phyloP scores from a whole-genome alignment of 1,140 invertebrate species.

The Zaprionus capensis region DNA sequence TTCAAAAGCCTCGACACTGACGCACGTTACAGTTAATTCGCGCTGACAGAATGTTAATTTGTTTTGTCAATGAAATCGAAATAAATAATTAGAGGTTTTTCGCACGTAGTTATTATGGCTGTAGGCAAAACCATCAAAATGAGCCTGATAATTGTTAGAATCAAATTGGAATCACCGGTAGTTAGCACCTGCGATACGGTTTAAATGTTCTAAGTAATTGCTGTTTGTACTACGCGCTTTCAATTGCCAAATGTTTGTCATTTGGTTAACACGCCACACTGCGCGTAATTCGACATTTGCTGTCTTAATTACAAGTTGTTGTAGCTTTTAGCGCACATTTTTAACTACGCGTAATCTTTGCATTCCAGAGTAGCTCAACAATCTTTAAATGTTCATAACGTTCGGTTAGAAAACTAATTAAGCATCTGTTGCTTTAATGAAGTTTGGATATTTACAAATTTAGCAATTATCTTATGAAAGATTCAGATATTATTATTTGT shows the following conservation, averaged over 20 bases:
- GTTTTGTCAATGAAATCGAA: slow-evolving; percentile 58
- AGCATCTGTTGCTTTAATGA: background rate
- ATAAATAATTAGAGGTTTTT: slow-evolving; percentile 39
- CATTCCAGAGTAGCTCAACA: too few relatives aligned
- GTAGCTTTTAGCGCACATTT: background rate
- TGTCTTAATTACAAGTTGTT: slow-evolving; percentile 44
- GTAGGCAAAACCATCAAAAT: slow-evolving; percentile 13
- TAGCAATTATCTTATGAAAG: background rate
- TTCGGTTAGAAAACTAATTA: background rate
- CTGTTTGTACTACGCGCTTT: slow-evolving; percentile 29
- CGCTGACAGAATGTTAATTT: slow-evolving; percentile 57
- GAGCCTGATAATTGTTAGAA: slow-evolving; percentile 12
- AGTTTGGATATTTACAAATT: background rate
- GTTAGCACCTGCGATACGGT: slow-evolving; percentile 30
- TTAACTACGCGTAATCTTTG: too few relatives aligned
- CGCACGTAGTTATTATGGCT: background rate
- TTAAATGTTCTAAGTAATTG: slow-evolving; percentile 43
- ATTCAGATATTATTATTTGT: too few relatives aligned
- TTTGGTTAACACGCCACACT: slow-evolving; percentile 40
- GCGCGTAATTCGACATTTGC: slow-evolving; percentile 1
- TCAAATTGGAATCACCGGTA: background rate
- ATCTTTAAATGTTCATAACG: too few relatives aligned
- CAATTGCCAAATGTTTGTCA: slow-evolving; percentile 28
- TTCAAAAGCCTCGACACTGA: slow-evolving; percentile 42
- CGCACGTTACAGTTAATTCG: slow-evolving; percentile 67